Conservation (phyloP, 2,797 vertebrate species). For the Paguma larvata region DNA sequence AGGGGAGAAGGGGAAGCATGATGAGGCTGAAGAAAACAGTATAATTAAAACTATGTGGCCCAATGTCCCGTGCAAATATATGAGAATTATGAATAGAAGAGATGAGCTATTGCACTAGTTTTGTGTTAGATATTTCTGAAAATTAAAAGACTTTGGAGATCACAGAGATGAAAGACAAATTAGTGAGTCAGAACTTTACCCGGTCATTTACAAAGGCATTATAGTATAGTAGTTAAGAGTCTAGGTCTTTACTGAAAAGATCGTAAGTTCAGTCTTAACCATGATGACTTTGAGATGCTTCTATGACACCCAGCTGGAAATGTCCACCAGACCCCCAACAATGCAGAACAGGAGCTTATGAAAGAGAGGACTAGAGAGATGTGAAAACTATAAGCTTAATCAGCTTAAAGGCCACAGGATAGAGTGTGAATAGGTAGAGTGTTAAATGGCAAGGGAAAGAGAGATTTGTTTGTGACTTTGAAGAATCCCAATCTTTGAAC, state of each 20-base stretch:
- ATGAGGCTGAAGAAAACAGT: not conserved
- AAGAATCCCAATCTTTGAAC: not conserved
- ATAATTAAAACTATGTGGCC: not conserved
- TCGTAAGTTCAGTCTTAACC: not conserved
- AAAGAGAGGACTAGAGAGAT: not conserved
- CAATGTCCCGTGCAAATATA: not conserved
- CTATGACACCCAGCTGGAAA: not conserved
- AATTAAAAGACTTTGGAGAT: not conserved
- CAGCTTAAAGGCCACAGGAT: not conserved
- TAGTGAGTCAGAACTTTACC: not conserved
- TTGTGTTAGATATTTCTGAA: constrained; percentile 4
- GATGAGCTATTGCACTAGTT: not conserved
- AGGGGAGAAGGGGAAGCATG: not conserved
- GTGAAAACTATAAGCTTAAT: not conserved
- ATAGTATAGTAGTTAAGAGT: not conserved
- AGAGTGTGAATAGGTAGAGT: not conserved
- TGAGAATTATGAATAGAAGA: not conserved
- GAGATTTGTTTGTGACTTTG: not conserved
- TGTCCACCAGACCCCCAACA: not conserved
- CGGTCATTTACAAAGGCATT: not conserved
- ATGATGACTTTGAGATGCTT: not conserved
- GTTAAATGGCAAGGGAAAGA: not conserved
- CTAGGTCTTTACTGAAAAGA: not conserved
- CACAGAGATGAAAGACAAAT: not conserved
- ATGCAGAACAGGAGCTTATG: not conserved